Base-by-base conservation (phyloP, 2,797 vertebrate species). In the Garrulus glandarius region DNA sequence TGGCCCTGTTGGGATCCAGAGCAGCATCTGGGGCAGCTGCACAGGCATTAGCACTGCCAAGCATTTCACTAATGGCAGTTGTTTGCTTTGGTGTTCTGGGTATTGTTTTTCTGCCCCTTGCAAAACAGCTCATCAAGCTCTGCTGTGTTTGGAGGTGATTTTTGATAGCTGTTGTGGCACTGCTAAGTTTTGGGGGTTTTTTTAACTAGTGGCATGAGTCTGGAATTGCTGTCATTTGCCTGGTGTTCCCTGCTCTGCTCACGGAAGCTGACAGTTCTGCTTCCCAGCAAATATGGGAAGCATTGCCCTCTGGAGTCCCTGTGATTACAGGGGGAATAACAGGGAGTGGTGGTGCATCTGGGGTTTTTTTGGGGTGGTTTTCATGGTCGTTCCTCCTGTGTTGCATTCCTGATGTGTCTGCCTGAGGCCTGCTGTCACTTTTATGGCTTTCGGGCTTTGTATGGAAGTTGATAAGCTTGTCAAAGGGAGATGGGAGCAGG, bases 371-470 rank as follows among this genome's bases (percentile, higher is more conserved):
- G 13, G 30, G 52, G 14, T 18, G 32, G 0, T 34, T 20, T 43
- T 36, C 63, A 30, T 8, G 10, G 5, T 69, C n/a, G 43, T 67
- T 87, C 30, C 4, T 18, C 27, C 37, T 2, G 8, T 3, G 3
- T 2, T 26, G 22, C 14, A 19, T 83, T 56, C 16, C 19, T 37
- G 36, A 34, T 89, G 32, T 70, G 44, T 56, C 56, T 89, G 72
- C 74, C 47, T 60, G 56, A 74, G 71, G 21, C 52, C 37, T 27
- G 1, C 60, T 82, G 81, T 87, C 34, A 26, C 67, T 79, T 91
- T 47, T 79, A 72, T 56, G 64, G 64, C 64, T 80, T 80, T 92
- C 53, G 53, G 56, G 87, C 79, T 95, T 91, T 89, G 41, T 89
- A 9, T 68, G 46, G 57, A 70, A 77, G 79, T 80, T 53, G 76